Evolutionary conservation across 2,888 invertebrate species (phyloP).

Genomic region (Euphydryas editha): DNA sequence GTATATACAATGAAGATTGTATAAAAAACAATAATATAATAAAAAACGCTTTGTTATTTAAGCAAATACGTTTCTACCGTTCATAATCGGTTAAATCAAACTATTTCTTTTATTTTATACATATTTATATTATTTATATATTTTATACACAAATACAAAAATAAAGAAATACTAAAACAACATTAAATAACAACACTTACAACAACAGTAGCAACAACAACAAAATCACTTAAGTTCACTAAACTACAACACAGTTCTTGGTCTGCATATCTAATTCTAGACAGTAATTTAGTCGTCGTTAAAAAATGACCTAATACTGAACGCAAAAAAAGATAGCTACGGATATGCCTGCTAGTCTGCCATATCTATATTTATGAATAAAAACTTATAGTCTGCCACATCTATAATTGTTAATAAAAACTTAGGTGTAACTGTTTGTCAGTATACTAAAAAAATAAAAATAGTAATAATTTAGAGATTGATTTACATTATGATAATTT

Average conservation of each 20-base stretch:
- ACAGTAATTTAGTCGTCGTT: conserved; percentile 51
- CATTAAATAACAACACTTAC: background rate
- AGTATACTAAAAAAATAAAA: no score
- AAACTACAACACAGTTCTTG: conserved; percentile 58
- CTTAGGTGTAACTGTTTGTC: no score
- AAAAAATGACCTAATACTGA: conserved; percentile 49
- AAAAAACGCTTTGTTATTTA: background rate
- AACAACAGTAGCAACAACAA: conserved; percentile 12
- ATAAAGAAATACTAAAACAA: background rate
- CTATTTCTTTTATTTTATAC: background rate
- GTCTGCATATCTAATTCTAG: conserved; percentile 46
- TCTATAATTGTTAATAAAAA: no score
- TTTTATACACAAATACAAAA: background rate
- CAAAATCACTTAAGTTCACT: conserved; percentile 49
- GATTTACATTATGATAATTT: no score
- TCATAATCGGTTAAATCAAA: background rate
- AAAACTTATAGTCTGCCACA: background rate
- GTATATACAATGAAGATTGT: background rate
- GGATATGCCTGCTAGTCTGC: conserved; percentile 32
- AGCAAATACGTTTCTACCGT: no score
- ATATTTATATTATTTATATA: no score
- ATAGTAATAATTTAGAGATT: no score
- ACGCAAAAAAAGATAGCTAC: conserved; percentile 46
- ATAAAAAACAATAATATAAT: background rate
- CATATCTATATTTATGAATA: conserved; percentile 31